Base-by-base conservation (phyloP, 2,888 invertebrate species). In the Melolontha melolontha region DNA sequence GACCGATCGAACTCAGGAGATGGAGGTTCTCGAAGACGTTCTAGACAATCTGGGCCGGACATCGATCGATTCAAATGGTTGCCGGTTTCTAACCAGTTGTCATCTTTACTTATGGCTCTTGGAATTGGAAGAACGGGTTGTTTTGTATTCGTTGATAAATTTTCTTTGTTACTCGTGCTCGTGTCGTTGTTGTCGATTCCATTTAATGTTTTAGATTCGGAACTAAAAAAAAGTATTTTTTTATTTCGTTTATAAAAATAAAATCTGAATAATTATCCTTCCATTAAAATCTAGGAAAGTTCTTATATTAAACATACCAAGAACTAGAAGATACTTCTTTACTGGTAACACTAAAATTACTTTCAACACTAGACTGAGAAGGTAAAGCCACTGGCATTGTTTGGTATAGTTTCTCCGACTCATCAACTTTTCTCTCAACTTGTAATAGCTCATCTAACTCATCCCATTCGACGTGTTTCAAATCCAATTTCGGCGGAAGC, bases 371-470 rank as follows among this genome's bases (percentile, higher is more conserved):
- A 62, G 83, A 82, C 75, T 87, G 86, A 10, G 88, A 88, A 10
- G 87, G 86, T 52, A 90, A 83, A 69, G 87, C 87, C 57, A 87
- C 84, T 0, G 91, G 91, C 89, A 92, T 89, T 14, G 91, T 92
- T 82, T 89, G 90, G 79, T 91, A 91, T 34, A 88, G 80, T 78
- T 90, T 90, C 51, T 89, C 88, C 63, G 86, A 85, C 51, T 89
- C 88, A 70, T 87, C 88, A 12, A 87, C 82, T 75, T 87, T 87
- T 42, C 90, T 84, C 78, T 91, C 91, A 1, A 91, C 90, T 82
- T 90, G 90, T 69, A 91, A 81, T 39, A 91, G 80, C 74, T 91
- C 90, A 77, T 91, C 91, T 42, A 91, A 82, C 77, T 91, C 91
- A 78, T 91, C 91, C 90, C 91, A 90, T 75, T 90, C 88, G 76